Conservation (phyloP, 23 tunicate species). For the Ascidia mentula region DNA sequence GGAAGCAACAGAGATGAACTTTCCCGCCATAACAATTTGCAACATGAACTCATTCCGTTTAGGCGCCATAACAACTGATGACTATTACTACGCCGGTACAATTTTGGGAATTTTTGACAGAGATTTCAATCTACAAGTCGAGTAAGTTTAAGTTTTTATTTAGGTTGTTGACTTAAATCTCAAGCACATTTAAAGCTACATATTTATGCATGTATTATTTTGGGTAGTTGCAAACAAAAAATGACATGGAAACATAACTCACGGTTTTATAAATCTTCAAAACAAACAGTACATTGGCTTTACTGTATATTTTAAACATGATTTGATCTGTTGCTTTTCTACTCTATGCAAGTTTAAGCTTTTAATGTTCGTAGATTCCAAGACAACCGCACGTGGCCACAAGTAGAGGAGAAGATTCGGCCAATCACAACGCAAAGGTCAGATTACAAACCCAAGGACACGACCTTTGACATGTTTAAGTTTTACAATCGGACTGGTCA, state of each 20-base stretch:
- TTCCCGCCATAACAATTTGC: conserved; percentile 90
- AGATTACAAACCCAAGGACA: conserved; percentile 27
- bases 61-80: conserved; percentile 58
- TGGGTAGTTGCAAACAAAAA: no score
- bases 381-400: conserved; percentile 63
- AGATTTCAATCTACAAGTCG: conserved; percentile 34
- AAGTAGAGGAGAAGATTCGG: conserved; percentile 17
- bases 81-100: conserved; percentile 62
- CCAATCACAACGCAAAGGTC: conserved; percentile 44
- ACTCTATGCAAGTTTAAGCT: no score
- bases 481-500: conserved; percentile 86
- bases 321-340: no score
- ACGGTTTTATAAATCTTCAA: no score
- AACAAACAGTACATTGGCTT: no score
- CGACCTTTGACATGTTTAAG: conserved; percentile 65
- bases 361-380: conserved; percentile 14
- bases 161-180: no score
- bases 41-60: conserved; percentile 87
- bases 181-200: no score
- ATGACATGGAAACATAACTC: no score
- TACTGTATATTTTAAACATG: no score
- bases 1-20: conserved; percentile 53
- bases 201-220: no score
- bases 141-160: no score
- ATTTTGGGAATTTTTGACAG: conserved; percentile 37